A percentile compares a stretch with the other conserved stretches of the same genome.
phyloP scores from a whole-genome alignment of 2,113 vertebrate species.

The Lepidiolamprologus cunningtoni region DNA sequence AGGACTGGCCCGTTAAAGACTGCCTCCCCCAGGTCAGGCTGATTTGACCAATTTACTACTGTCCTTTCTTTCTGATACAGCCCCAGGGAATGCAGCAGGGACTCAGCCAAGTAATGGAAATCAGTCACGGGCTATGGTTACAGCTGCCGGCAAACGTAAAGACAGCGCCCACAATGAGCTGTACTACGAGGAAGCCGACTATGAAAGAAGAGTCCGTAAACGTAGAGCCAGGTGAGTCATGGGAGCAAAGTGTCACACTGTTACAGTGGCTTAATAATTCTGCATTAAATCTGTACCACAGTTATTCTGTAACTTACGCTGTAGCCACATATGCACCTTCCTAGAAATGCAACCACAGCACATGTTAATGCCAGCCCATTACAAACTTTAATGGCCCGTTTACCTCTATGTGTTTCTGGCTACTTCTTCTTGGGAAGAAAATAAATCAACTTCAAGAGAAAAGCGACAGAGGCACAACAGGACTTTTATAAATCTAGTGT shows the following conservation, averaged over 20 bases:
- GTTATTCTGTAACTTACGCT: neutral
- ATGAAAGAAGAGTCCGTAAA: slow-evolving; percentile 88
- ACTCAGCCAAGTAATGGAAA: slow-evolving; percentile 74
- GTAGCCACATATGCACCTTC: neutral
- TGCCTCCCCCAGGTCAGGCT: neutral
- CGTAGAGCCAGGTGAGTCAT: slow-evolving; percentile 80
- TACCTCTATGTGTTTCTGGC: neutral
- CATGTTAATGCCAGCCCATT: neutral
- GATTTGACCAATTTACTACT: slow-evolving; percentile 23
- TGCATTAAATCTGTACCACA: neutral
- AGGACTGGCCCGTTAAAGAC: neutral
- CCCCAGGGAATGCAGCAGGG: slow-evolving; percentile 63
- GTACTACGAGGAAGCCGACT: slow-evolving; percentile 94
- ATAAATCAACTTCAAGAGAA: neutral
- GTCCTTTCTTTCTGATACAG: slow-evolving; percentile 27
- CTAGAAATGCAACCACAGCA: neutral
- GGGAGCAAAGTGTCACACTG: neutral
- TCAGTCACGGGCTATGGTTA: slow-evolving; percentile 84
- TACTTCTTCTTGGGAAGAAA: neutral
- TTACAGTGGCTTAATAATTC: neutral
- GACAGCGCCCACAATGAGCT: slow-evolving; percentile 89
- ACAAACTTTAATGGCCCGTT: neutral
- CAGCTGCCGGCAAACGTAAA: slow-evolving; percentile 79
- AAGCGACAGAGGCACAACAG: neutral
- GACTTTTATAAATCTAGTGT: neutral